Base-by-base conservation (phyloP, 2,113 vertebrate genomes). In the Callospermophilus lateralis region DNA sequence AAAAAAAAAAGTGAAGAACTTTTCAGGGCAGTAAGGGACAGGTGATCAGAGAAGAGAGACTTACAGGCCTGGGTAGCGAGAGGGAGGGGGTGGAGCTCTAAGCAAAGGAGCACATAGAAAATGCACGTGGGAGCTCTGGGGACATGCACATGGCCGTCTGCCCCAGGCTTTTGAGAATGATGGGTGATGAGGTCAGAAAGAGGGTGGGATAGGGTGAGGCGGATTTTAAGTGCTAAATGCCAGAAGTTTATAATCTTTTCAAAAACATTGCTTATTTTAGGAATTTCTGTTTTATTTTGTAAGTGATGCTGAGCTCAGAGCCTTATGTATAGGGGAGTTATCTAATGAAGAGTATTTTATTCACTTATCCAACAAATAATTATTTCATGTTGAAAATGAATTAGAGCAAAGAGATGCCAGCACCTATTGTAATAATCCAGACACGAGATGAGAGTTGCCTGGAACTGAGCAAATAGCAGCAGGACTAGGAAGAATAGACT, bases 351-450 rank as follows among this genome's bases (percentile, higher is more conserved):
- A 95, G n/a, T n/a, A 8, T 86, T 84, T 90, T 88, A 78, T 96
- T 96, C 88, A 94, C 86, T 84, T 84, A 73, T 58, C 61, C 93
- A 97, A 96, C 95, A 97, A 97, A 70, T 92, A 93, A 93, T 96
- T 90, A 83, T 83, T 96, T 97, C 95, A 91, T 83, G 76, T 85
- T 95, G 74, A 83, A 94, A 96, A 89, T 96, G 83, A 98, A 96
- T 97, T 72, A 78, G 89, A 95, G 94, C 26, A 72, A 58, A 81
- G 95, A 95, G 93, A 93, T 93, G 81, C 67, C 90, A 73, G 93
- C 45, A n/a, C 80, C 88, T 89, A 63, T 88, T 97, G 93, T 96
- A 73, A 34, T 28, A 30, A n/a, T 45, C n/a, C 32, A 77, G 81
- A 87, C 45, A 9, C 1, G 39, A 95, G 90, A 90, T 2, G 26